Conservation (phyloP, 2,113 vertebrate genomes). For the Peromyscus maniculatus region DNA sequence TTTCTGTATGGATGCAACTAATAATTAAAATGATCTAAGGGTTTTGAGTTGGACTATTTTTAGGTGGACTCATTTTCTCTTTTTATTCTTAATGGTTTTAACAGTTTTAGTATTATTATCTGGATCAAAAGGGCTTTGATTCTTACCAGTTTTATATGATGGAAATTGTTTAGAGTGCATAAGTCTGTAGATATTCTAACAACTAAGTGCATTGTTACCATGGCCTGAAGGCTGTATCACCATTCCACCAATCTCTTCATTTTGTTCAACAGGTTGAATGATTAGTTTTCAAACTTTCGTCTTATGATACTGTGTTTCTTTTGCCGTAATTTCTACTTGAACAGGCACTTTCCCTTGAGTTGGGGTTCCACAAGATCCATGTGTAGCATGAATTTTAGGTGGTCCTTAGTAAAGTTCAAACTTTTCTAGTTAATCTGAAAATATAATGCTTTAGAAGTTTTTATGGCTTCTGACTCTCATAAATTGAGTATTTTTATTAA, state of each 20-base stretch:
- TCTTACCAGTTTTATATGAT: neutral
- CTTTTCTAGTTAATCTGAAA: neutral
- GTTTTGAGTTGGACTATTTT: neutral
- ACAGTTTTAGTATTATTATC: conserved; percentile 25
- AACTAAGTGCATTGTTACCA: neutral
- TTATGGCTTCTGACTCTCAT: conserved; percentile 45
- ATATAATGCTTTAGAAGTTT: neutral
- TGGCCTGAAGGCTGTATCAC: neutral
- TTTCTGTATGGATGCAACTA: conserved; percentile 17
- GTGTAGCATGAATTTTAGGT: neutral
- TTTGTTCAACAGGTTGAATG: neutral
- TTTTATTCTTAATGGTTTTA: conserved; percentile 20
- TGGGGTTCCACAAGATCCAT: neutral
- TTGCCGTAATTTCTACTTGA: neutral
- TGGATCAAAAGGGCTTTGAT: conserved; percentile 43
- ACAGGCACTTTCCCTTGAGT: neutral
- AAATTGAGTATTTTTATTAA: conserved; percentile 1
- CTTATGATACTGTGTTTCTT: neutral
- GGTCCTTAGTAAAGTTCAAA: conserved; percentile 23
- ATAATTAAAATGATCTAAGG: conserved; percentile 2
- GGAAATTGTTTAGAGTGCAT: neutral
- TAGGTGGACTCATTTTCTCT: neutral
- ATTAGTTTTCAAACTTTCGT: neutral
- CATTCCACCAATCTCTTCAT: neutral
- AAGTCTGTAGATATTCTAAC: neutral